Percentiles rank a stretch among this genome's conserved stretches.
Conservation (phyloP, 1,140 invertebrate genomes). For the Ceratoteleas bidentatus region DNA sequence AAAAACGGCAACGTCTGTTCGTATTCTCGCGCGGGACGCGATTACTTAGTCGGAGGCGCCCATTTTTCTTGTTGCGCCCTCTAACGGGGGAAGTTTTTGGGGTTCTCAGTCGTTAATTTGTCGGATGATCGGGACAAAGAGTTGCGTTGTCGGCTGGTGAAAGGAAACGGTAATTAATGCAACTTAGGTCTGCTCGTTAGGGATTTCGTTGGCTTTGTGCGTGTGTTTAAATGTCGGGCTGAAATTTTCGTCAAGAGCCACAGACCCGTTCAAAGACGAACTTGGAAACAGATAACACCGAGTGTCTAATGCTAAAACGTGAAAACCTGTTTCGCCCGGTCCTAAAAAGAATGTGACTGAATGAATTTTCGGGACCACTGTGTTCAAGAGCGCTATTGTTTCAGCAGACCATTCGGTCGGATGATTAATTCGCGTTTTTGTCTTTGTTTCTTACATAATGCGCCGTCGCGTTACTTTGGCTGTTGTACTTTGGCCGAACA, state of each 20-base stretch:
- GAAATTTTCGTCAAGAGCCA: not conserved
- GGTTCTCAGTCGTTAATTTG: not conserved
- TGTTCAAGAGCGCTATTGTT: not conserved
- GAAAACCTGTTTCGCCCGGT: not conserved
- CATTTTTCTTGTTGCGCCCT: not conserved
- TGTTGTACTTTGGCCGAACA: slow-evolving; percentile 13
- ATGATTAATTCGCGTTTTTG: no score
- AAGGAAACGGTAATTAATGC: slow-evolving; percentile 25
- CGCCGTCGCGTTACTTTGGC: not conserved
- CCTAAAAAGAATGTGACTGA: not conserved
- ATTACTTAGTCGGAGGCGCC: not conserved
- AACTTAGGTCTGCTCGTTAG: slow-evolving; percentile 3
- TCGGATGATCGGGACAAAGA: not conserved
- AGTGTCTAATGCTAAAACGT: no score
- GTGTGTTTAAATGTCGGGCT: not conserved
- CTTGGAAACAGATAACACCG: no score
- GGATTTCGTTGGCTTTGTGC: slow-evolving; percentile 14
- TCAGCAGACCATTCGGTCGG: not conserved
- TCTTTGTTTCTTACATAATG: no score
- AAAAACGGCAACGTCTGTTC: not conserved
- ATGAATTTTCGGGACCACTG: not conserved
- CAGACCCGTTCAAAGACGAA: no score
- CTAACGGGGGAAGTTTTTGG: not conserved
- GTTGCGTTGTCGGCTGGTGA: not conserved
- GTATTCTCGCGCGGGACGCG: not conserved